Conservation (phyloP, 1,140 invertebrate species). For the Hylaeus volcanicus region DNA sequence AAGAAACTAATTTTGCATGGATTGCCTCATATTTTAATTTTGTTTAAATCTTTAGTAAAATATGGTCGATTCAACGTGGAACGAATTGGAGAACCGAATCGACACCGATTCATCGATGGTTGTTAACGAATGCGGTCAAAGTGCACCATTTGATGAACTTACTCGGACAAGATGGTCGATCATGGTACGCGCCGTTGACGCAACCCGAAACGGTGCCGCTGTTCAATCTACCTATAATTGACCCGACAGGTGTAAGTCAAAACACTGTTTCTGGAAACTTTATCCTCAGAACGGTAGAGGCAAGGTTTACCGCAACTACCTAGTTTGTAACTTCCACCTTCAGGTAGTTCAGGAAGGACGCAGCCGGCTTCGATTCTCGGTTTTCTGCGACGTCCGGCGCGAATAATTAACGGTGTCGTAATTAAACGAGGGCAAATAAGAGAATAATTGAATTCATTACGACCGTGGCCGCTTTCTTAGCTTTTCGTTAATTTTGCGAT, state of each 20-base stretch:
- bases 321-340: conserved; percentile 61
- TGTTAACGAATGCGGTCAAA: too few relatives aligned
- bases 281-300: conserved; percentile 50
- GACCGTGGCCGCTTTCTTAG: not conserved
- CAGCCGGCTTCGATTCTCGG: conserved; percentile 47
- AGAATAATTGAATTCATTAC: conserved; percentile 18
- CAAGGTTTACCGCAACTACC: conserved; percentile 54
- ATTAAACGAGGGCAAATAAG: conserved; percentile 22
- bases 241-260: conserved; percentile 62
- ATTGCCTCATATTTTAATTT: too few relatives aligned
- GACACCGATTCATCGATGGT: too few relatives aligned
- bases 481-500: not conserved
- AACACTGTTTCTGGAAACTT: conserved; percentile 59
- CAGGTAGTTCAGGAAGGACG: conserved; percentile 57
- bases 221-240: conserved; percentile 54
- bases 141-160: conserved; percentile 28
- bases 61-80: too few relatives aligned
- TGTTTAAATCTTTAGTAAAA: too few relatives aligned
- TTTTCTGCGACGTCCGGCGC: conserved; percentile 14
- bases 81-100: too few relatives aligned
- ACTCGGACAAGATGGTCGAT: conserved; percentile 59
- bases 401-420: conserved; percentile 26
- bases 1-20: too few relatives aligned
- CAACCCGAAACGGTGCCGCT: conserved; percentile 63
- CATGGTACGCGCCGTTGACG: conserved; percentile 54